Percentiles rank a stretch among this genome's conserved stretches.
Conservation (phyloP, 2,888 invertebrate genomes). For the Hermaeophaga mercurialis region DNA sequence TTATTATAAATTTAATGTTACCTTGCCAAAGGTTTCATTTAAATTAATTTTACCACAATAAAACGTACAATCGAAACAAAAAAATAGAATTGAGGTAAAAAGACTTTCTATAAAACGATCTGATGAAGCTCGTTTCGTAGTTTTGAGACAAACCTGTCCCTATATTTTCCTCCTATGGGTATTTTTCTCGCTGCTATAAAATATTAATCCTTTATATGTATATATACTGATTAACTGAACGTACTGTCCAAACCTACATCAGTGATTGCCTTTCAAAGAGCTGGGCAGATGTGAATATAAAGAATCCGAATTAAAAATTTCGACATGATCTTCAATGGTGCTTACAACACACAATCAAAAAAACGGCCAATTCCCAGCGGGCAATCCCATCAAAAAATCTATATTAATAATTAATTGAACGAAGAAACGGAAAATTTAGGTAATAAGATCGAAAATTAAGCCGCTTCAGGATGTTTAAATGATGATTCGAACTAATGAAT, state of each 20-base stretch:
- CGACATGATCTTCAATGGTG: slow-evolving; percentile 2
- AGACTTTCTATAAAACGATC: too few relatives aligned
- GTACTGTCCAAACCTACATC: background rate
- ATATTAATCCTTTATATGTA: too few relatives aligned
- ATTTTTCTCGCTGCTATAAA: too few relatives aligned
- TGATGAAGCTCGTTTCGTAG: too few relatives aligned
- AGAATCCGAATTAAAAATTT: slow-evolving; percentile 19
- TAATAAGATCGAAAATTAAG: slow-evolving; percentile 1
- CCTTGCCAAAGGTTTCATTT: too few relatives aligned
- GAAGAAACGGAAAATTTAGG: slow-evolving; percentile 1
- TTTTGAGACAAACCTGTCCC: too few relatives aligned
- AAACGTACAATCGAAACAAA: too few relatives aligned
- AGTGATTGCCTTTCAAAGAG: slow-evolving; percentile 3
- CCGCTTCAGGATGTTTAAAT: background rate
- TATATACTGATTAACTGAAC: background rate
- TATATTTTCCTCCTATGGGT: too few relatives aligned
- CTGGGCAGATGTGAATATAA: slow-evolving; percentile 1
- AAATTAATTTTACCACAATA: too few relatives aligned
- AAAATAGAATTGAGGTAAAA: too few relatives aligned
- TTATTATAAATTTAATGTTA: too few relatives aligned
- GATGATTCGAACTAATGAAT: background rate
- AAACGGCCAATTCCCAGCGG: slow-evolving; percentile 14
- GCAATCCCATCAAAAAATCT: slow-evolving; percentile 13
- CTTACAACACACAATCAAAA: slow-evolving; percentile 5
- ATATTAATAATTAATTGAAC: slow-evolving; percentile 17